Evolutionary conservation across 1,140 invertebrate genomes (phyloP), one percentile per base, ranked within the genome.

Genomic region (Drosophila rhopaloa): DNA sequence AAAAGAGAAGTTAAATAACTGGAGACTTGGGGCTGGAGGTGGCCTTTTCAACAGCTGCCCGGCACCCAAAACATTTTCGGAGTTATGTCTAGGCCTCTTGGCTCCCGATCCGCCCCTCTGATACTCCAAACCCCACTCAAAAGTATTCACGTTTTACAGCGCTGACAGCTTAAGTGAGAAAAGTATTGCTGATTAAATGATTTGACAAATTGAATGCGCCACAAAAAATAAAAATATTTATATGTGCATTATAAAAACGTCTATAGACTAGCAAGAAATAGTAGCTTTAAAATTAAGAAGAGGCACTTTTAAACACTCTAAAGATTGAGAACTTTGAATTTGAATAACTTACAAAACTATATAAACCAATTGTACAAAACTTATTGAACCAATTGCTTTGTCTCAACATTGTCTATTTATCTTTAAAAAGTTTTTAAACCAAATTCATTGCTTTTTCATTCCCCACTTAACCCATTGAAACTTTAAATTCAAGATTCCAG

Each of bases 121-220:
- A 14, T 9, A 8, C 29, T n/a, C 44, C 6, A 35, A 11, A n/a
- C 37, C 27, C 35, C 29, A 43, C 1, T 35, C n/a, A 67, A 71
- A 75, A 79, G 47, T 57, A 79, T 57, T 61, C 81, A 84, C 70
- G 81, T 85, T 84, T 84, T 79, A 60, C 55, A 46, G 41, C 63
- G 81, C 73, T 80, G 83, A 86, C 83, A 86, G 83, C 79, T 86
- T 88, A 89, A 88, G 83, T 88, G 83, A 88, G 83, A 88, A 83
- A 88, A 89, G 76, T 83, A 77, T 88, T 77, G 84, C 83, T 88
- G 83, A 88, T 88, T 88, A 88, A 88, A 89, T 77, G 60, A 71
- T 74, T 82, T 88, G 83, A 88, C 83, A 88, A 88, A 88, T 88
- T 74, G 71, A 70, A 76, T 44, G 67, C 73, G 82, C 61, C 63